These are phyloP conservation scores for Crioceris asparagi DNA, from an alignment of 2,888 invertebrate species.

Conservation along the genomic window DNA sequence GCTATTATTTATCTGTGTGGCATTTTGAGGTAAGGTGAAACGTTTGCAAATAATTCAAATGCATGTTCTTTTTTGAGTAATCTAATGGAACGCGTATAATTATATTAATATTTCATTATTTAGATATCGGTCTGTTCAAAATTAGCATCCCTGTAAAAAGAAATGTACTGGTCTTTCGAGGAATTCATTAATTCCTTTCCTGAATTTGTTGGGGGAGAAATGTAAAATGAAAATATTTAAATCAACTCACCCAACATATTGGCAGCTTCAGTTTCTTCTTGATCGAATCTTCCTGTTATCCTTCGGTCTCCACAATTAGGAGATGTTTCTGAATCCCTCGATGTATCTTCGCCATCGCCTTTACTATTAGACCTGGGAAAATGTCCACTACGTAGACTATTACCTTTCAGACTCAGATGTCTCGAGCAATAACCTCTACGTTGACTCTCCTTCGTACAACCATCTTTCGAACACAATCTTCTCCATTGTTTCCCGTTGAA, in stretches of 20 bases:
- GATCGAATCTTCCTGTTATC: slow-evolving; percentile 76
- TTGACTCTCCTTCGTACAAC: slow-evolving; percentile 95
- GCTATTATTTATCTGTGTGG: too few species aligned
- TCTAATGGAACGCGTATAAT: too few species aligned
- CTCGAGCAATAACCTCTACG: slow-evolving; percentile 93
- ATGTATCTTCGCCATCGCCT: slow-evolving; percentile 71
- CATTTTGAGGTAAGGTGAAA: too few species aligned
- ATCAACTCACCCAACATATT: slow-evolving; percentile 73
- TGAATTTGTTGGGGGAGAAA: not conserved
- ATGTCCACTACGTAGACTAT: slow-evolving; percentile 39
- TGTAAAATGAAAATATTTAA: not conserved
- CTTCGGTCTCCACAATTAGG: slow-evolving; percentile 67
- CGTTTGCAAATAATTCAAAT: too few species aligned
- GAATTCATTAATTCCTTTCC: too few species aligned
- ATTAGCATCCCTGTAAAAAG: too few species aligned
- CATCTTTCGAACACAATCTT: slow-evolving; percentile 88
- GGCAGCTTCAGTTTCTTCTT: slow-evolving; percentile 93
- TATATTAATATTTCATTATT: too few species aligned
- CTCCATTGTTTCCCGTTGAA: slow-evolving; percentile 99
- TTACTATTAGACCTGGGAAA: slow-evolving; percentile 48
- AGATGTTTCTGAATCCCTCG: slow-evolving; percentile 79
- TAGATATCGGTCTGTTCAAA: too few species aligned
- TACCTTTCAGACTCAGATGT: slow-evolving; percentile 84
- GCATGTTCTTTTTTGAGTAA: too few species aligned
- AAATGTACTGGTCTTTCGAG: not conserved